These are phyloP conservation scores for Dasysyrphus tricinctus DNA, from an alignment of 2,888 invertebrate species.

Conservation along the genomic window DNA sequence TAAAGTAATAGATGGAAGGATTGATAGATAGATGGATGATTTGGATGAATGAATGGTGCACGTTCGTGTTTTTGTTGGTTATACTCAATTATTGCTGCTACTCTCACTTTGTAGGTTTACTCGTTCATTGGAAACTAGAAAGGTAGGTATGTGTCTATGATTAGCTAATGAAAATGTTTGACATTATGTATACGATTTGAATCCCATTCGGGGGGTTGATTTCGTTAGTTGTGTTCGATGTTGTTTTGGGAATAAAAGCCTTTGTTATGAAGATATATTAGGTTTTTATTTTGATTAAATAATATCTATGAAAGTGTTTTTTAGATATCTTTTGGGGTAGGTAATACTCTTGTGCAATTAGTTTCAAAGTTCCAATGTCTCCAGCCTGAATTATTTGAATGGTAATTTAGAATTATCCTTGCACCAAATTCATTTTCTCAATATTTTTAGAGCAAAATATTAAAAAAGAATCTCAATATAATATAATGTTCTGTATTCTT, in stretches of 20 bases:
- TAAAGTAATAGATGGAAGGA: conserved; percentile 53
- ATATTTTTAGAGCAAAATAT: no score
- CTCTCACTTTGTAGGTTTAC: conserved; percentile 46
- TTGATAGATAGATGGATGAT: conserved; percentile 45
- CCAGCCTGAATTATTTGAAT: no score
- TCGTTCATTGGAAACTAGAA: background rate
- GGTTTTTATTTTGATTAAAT: background rate
- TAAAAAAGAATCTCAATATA: no score
- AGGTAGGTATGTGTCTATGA: conserved; percentile 39
- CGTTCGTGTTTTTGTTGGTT: conserved; percentile 55
- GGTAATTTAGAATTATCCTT: no score
- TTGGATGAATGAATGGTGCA: conserved; percentile 63
- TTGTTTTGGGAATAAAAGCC: background rate
- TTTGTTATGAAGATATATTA: background rate
- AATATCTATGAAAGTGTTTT: background rate
- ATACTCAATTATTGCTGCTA: conserved; percentile 58
- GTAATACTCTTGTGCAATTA: no score
- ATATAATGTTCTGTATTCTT: no score
- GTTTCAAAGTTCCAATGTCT: no score
- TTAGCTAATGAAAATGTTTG: conserved; percentile 73
- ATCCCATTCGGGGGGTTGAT: conserved; percentile 42
- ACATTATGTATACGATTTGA: conserved; percentile 64
- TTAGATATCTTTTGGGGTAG: background rate
- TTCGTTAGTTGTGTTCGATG: background rate
- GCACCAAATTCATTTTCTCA: no score